Percentiles rank a stretch among this genome's conserved stretches.
Conservation (phyloP, 2,888 invertebrate genomes). For the Brassicogethes aeneus region DNA sequence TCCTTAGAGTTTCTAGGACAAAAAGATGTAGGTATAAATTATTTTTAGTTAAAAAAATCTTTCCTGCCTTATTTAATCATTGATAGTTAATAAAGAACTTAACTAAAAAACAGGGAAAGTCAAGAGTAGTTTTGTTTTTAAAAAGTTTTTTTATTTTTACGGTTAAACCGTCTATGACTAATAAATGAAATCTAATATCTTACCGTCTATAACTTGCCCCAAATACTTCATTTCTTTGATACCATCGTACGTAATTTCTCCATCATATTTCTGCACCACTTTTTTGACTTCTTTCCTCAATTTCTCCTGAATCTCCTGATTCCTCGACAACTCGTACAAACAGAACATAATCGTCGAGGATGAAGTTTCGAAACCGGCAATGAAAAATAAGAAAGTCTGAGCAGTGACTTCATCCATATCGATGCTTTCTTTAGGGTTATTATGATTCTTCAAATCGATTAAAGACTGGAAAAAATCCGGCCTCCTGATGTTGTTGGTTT, state of each 20-base stretch:
- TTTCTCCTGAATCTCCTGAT: constrained; percentile 39
- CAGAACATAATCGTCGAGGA: constrained; percentile 49
- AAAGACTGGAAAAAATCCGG: constrained; percentile 24
- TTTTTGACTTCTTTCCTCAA: constrained; percentile 36
- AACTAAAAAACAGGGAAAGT: too few relatives aligned
- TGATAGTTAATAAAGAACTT: too few relatives aligned
- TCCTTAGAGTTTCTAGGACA: constrained; percentile 37
- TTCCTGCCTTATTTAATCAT: too few relatives aligned
- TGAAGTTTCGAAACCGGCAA: constrained; percentile 54
- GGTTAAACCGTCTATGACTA: too few relatives aligned
- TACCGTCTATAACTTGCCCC: constrained; percentile 29
- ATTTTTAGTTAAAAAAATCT: too few relatives aligned
- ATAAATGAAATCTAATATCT: too few relatives aligned
- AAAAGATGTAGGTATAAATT: constrained; percentile 17
- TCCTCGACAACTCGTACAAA: constrained; percentile 43
- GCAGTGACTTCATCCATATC: too few relatives aligned
- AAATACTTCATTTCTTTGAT: constrained; percentile 42
- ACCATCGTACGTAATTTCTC: constrained; percentile 37
- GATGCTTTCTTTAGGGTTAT: constrained; percentile 15
- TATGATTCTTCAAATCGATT: constrained; percentile 19
- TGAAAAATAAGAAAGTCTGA: constrained; percentile 49
- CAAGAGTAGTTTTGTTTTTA: constrained; percentile 25
- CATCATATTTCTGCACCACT: constrained; percentile 29
- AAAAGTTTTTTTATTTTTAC: constrained; percentile 15
- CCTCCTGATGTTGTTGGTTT: constrained; percentile 18